Base-by-base conservation (phyloP, 1,140 invertebrate species). In the Macrocentrus cingulum region DNA sequence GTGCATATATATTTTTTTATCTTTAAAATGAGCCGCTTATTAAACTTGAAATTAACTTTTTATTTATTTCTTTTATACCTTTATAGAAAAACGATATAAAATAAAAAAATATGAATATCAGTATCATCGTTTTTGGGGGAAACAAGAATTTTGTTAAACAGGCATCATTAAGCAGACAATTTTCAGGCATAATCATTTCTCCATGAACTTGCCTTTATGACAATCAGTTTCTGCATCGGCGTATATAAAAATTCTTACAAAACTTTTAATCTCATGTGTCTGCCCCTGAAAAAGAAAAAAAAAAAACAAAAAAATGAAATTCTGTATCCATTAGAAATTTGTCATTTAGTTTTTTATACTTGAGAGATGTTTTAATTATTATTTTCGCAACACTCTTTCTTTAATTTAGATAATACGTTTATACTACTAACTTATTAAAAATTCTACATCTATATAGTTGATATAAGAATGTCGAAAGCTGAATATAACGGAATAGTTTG, bases 11-110 rank as follows among this genome's bases (percentile, higher is more conserved):
- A 18, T 48, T 63, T 66, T 64, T 59, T 61, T 64, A 56, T 61
- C 62, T 56, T 50, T 49, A 63, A 66, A 67, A 67, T 67, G 65
- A 65, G 62, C 55, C 64, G 59, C 60, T 64, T 57, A 66, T 67
- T 66, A 67, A 66, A 62, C 60, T 45, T 59, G 37, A 53, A 39
- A 19, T 55, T 56, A 41, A 39, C 37, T 46, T 62, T 55, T 54
- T 59, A 48, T 19, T 60, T 56, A 46, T 63, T 48, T 45, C 56
- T 60, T 57, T 57, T 46, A 23, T 20, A 13, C 22, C 16, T n/a
- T 16, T 7, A 7, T 11, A 42, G 42, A 22, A 7, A 41, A 34
- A 46, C 20, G 11, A 36, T 32, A 55, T 15, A 34, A 34, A 32
- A 15, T 46, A 39, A 55, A 37, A 25, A 39, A 56, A 58, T 57